These are phyloP conservation scores for Nilaparvata lugens DNA, from an alignment of 1,140 invertebrate genomes.

Conservation along the genomic window DNA sequence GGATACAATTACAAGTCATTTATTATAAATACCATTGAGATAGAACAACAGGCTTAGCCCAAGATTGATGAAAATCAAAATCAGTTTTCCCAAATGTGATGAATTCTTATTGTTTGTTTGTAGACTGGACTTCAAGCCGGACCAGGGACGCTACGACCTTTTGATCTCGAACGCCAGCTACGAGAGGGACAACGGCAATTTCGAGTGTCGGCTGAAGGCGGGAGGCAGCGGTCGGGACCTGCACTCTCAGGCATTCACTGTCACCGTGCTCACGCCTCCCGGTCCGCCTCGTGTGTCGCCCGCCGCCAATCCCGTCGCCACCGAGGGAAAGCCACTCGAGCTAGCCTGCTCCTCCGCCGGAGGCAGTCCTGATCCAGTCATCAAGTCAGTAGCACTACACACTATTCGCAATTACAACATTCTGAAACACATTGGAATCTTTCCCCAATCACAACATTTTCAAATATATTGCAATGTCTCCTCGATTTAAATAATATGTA, in stretches of 20 bases:
- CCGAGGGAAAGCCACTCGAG: slow-evolving; percentile 66
- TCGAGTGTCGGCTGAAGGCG: slow-evolving; percentile 81
- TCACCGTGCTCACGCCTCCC: slow-evolving; percentile 78
- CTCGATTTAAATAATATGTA: too few relatives aligned
- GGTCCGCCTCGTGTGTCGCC: slow-evolving; percentile 67
- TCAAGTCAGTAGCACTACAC: slow-evolving; percentile 52
- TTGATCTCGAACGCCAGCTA: slow-evolving; percentile 78
- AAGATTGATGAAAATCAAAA: too few relatives aligned
- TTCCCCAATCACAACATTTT: too few relatives aligned
- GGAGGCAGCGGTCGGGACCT: slow-evolving; percentile 71
- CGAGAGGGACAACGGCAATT: slow-evolving; percentile 81
- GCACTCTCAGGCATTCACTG: slow-evolving; percentile 68
- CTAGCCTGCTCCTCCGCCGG: slow-evolving; percentile 74
- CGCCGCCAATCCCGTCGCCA: slow-evolving; percentile 54
- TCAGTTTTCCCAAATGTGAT: too few relatives aligned
- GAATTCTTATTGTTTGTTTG: slow-evolving; percentile 25
- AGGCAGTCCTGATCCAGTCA: slow-evolving; percentile 79
- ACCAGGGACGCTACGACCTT: slow-evolving; percentile 77
- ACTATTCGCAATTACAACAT: not conserved
- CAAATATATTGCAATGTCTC: too few relatives aligned
- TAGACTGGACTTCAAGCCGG: slow-evolving; percentile 64
- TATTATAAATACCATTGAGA: too few relatives aligned
- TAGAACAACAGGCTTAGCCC: too few relatives aligned
- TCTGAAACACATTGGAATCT: too few relatives aligned
- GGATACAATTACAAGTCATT: too few relatives aligned